Conservation (phyloP, 2,113 vertebrate species). For the Merops nubicus region DNA sequence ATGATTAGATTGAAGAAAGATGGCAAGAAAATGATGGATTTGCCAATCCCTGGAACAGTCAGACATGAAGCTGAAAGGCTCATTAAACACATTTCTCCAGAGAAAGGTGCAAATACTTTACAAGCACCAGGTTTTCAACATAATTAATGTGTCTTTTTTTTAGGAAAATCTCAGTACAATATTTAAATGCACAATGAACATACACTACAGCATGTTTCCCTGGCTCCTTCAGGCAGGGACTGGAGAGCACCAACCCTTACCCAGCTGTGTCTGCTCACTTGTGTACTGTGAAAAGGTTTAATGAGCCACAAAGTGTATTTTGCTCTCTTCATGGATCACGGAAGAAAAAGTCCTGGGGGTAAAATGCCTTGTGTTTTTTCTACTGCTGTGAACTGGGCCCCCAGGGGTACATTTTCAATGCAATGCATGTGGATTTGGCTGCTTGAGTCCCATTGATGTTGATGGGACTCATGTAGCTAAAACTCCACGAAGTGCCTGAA, state of each 20-base stretch:
- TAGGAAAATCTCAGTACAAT: not conserved
- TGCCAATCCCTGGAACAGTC: not conserved
- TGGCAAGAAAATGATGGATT: not conserved
- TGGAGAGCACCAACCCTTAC: not conserved
- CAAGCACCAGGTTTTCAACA: not conserved
- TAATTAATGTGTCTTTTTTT: not conserved
- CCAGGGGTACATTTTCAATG: not conserved
- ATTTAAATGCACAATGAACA: not conserved
- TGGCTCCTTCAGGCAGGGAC: not conserved
- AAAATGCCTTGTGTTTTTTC: not conserved
- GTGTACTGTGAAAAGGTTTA: not conserved
- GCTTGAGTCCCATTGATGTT: not conserved
- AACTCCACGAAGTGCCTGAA: not conserved
- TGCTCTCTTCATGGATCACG: not conserved
- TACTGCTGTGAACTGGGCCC: not conserved
- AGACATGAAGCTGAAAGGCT: not conserved
- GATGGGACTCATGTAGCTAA: not conserved
- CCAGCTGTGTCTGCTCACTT: not conserved
- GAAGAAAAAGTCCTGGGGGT: not conserved
- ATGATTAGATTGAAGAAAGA: not conserved
- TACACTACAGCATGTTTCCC: not conserved
- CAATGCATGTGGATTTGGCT: not conserved
- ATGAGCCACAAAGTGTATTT: conserved; percentile 38
- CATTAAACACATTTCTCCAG: not conserved
- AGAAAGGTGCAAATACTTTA: conserved; percentile 4